Percentiles rank a stretch among this genome's conserved stretches.
These are phyloP conservation scores for Strix uralensis DNA, from an alignment of 2,113 vertebrate species.

Conservation along the genomic window DNA sequence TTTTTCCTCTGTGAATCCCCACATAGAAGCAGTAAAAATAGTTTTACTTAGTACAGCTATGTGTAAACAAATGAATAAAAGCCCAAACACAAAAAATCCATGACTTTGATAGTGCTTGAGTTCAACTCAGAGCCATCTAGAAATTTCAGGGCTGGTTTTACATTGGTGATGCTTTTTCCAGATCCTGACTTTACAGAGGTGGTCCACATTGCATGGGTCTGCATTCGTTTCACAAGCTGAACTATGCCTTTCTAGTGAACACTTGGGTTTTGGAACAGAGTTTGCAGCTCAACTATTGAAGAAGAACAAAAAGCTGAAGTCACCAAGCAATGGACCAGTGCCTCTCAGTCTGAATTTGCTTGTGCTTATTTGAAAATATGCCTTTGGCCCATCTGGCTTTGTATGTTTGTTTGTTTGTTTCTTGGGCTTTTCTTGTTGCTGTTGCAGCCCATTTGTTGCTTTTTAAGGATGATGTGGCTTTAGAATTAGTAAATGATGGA, in stretches of 20 bases:
- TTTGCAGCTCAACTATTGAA: not conserved
- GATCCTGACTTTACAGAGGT: not conserved
- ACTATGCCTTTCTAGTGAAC: not conserved
- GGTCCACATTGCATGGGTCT: not conserved
- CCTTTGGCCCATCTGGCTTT: not conserved
- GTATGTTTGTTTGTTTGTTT: not conserved
- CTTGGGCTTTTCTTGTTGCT: not conserved
- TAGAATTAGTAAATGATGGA: slow-evolving; percentile 4
- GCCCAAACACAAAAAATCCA: not conserved
- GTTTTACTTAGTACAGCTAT: not conserved
- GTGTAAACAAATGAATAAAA: not conserved
- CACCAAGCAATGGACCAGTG: not conserved
- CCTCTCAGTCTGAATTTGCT: not conserved
- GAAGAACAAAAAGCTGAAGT: not conserved
- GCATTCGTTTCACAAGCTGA: not conserved
- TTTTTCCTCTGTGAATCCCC: not conserved
- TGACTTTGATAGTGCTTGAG: not conserved
- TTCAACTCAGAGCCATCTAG: not conserved
- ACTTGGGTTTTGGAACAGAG: not conserved
- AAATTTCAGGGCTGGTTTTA: not conserved
- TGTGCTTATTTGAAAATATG: not conserved
- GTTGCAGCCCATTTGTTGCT: not conserved
- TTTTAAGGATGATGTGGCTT: not conserved
- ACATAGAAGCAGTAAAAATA: not conserved
- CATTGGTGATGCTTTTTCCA: not conserved